Conservation (phyloP, 2,888 invertebrate genomes). For the Meiosimyza decipiens region DNA sequence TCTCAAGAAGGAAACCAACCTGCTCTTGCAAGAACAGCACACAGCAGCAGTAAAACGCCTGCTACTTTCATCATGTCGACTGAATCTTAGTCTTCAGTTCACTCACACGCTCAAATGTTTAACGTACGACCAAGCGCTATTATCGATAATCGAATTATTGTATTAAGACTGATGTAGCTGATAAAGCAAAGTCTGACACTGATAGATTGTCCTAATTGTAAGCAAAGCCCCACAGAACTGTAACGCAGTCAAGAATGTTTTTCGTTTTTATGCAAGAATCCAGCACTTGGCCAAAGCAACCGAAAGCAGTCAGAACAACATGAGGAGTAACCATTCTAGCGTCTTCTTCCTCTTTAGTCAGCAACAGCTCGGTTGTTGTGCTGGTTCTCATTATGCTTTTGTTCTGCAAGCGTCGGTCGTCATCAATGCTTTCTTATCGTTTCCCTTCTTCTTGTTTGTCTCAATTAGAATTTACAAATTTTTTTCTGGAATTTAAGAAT, state of each 20-base stretch:
- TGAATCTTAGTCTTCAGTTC: background rate
- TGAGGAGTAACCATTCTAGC: background rate
- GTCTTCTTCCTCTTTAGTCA: background rate
- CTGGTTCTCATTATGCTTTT: too few species aligned
- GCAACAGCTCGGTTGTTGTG: too few species aligned
- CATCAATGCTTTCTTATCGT: background rate
- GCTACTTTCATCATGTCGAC: slow-evolving; percentile 32
- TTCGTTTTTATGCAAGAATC: slow-evolving; percentile 60
- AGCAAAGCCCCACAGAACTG: slow-evolving; percentile 58
- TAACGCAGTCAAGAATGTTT: slow-evolving; percentile 51
- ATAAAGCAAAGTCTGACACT: background rate
- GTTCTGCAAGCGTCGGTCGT: too few species aligned
- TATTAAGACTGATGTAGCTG: background rate
- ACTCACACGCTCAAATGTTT: background rate
- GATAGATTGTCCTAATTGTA: slow-evolving; percentile 55
- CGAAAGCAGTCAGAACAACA: slow-evolving; percentile 3
- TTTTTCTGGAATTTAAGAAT: background rate
- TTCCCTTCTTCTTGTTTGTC: background rate
- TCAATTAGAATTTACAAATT: too few species aligned
- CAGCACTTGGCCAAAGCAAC: slow-evolving; percentile 31
- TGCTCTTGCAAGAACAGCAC: slow-evolving; percentile 46
- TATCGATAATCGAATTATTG: background rate
- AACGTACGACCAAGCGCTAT: too few species aligned
- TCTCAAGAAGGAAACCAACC: slow-evolving; percentile 44
- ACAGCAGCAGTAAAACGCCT: slow-evolving; percentile 33